Percentiles rank a stretch among this genome's conserved stretches.
Evolutionary conservation across 2,113 vertebrate genomes (phyloP).

Genomic region (Melanostigma gelatinosum): DNA sequence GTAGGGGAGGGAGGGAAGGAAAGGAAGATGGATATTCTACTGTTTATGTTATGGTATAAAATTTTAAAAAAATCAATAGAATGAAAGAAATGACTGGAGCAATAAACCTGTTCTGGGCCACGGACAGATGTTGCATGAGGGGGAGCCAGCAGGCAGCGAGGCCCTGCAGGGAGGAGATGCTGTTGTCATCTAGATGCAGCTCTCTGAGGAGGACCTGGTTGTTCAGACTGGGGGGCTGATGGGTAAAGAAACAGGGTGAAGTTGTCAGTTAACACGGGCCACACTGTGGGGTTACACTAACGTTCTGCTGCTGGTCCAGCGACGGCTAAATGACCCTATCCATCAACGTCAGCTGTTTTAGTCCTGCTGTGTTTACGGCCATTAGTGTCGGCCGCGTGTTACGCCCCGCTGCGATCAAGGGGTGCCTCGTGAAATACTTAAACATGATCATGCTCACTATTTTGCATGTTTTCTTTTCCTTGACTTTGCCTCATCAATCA

Average conservation of each 20-base stretch:
- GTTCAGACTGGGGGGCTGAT: constrained; percentile 85
- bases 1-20: too few species aligned
- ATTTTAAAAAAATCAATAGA: not conserved
- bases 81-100: not conserved
- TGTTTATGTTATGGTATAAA: not conserved
- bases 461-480: not conserved
- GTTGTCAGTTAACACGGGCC: constrained; percentile 38
- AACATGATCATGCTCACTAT: not conserved
- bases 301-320: constrained; percentile 29
- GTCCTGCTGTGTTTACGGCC: constrained; percentile 51
- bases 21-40: not conserved
- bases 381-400: not conserved
- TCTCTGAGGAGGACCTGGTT: constrained; percentile 94
- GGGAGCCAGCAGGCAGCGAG: constrained; percentile 90
- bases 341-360: constrained; percentile 63
- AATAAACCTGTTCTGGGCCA: constrained; percentile 89
- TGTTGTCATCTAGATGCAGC: constrained; percentile 91
- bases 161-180: constrained; percentile 81
- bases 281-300: constrained; percentile 58
- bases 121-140: constrained; percentile 84
- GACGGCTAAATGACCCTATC: constrained; percentile 35
- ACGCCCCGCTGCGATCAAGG: not conserved
- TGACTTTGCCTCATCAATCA: not conserved
- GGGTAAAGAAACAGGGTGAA: constrained; percentile 35
- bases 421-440: not conserved